These are phyloP conservation scores for Chironomus riparius DNA, from an alignment of 2,888 invertebrate species.

Conservation along the genomic window DNA sequence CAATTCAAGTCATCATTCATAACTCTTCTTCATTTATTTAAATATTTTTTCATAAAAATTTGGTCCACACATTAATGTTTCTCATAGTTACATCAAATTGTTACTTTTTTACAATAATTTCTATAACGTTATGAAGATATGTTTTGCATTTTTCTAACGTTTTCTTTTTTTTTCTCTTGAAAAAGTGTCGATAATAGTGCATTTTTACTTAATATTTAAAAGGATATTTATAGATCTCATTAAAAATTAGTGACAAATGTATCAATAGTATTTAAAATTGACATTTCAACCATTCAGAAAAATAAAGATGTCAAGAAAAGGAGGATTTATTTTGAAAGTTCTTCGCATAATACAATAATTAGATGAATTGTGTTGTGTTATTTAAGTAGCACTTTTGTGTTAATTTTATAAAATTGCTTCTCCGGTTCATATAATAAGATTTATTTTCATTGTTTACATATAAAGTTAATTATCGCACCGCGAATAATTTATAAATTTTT, in stretches of 20 bases:
- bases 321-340: no score
- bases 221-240: not conserved
- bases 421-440: not conserved
- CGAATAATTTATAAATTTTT: not conserved
- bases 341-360: no score
- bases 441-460: not conserved
- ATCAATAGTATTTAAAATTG: not conserved
- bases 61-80: not conserved
- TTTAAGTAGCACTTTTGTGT: slow-evolving; percentile 26
- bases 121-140: not conserved
- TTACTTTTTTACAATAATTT: not conserved
- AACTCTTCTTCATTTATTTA: no score
- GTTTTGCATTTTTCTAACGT: not conserved
- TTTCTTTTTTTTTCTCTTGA: no score
- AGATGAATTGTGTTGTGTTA: no score
- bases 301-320: not conserved
- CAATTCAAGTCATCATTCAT: no score
- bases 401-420: slow-evolving; percentile 14
- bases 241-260: no score
- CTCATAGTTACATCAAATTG: not conserved
- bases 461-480: not conserved
- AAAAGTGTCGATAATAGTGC: not conserved
- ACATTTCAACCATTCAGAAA: not conserved
- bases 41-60: not conserved
- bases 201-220: not conserved